These are phyloP conservation scores for Palaemon carinicauda DNA, from an alignment of 1,140 invertebrate genomes.

Conservation along the genomic window DNA sequence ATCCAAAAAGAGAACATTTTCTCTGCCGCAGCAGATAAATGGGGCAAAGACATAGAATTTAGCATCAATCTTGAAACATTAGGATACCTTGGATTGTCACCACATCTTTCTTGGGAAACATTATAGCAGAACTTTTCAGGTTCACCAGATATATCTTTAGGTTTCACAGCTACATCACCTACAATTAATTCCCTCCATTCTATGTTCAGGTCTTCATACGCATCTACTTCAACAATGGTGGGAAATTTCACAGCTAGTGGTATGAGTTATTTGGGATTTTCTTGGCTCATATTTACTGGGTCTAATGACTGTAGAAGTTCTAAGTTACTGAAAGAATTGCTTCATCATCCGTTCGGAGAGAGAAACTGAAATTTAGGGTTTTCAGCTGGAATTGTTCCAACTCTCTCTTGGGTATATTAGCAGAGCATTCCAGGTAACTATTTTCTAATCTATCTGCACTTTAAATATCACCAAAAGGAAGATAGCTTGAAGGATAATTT, in stretches of 20 bases:
- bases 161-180: constrained; percentile 9
- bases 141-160: neutral
- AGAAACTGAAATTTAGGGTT: constrained; percentile 35
- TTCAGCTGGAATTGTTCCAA: constrained; percentile 32
- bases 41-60: neutral
- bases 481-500: constrained; percentile 32
- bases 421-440: constrained; percentile 22
- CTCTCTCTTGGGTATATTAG: constrained; percentile 20
- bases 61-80: neutral
- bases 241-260: constrained; percentile 11
- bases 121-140: constrained; percentile 13
- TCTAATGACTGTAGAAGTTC: constrained; percentile 32
- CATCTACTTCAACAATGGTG: constrained; percentile 1
- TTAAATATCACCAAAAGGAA: constrained; percentile 32
- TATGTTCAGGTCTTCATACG: neutral
- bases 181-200: neutral
- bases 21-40: constrained; percentile 11
- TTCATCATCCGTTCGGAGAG: constrained; percentile 40
- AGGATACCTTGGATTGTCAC: constrained; percentile 1
- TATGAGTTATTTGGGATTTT: constrained; percentile 22
- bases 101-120: neutral
- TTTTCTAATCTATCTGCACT: constrained; percentile 36
- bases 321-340: constrained; percentile 22
- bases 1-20: constrained; percentile 9
- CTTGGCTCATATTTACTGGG: constrained; percentile 13